These are phyloP conservation scores for Salvelinus fontinalis DNA, from an alignment of 2,113 vertebrate species.

Conservation along the genomic window DNA sequence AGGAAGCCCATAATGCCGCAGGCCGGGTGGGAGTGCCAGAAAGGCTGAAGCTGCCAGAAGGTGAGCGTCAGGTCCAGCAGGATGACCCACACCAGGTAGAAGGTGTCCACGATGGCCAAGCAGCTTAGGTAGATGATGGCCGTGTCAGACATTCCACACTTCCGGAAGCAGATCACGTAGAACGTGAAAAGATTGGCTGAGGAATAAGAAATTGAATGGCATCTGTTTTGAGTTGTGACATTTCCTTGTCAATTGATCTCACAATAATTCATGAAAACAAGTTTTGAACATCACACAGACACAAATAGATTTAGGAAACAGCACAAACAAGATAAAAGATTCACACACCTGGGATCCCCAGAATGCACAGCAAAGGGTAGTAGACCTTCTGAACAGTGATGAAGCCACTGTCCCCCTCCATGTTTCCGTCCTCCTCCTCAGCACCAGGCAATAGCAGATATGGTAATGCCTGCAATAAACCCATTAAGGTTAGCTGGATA, in stretches of 20 bases:
- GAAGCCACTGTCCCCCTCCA: slow-evolving; percentile 65
- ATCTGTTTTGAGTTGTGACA: not conserved
- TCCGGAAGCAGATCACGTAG: slow-evolving; percentile 73
- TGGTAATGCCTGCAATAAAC: slow-evolving; percentile 65
- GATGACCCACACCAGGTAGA: slow-evolving; percentile 76
- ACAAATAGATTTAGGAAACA: not conserved
- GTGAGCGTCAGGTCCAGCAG: slow-evolving; percentile 75
- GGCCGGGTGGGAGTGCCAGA: slow-evolving; percentile 76
- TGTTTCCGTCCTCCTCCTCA: slow-evolving; percentile 43
- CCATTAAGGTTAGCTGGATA: slow-evolving; percentile 30
- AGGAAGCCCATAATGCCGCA: slow-evolving; percentile 69
- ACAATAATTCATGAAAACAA: not conserved
- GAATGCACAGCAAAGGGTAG: slow-evolving; percentile 72
- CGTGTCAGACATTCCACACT: slow-evolving; percentile 74
- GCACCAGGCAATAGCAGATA: slow-evolving; percentile 14
- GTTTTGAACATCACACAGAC: not conserved
- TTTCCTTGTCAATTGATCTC: not conserved
- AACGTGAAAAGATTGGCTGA: slow-evolving; percentile 78
- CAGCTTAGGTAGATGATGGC: slow-evolving; percentile 73
- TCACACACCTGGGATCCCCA: slow-evolving; percentile 77
- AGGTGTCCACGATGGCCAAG: slow-evolving; percentile 70
- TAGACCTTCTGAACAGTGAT: slow-evolving; percentile 73
- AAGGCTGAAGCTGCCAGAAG: slow-evolving; percentile 71
- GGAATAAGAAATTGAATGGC: not conserved
- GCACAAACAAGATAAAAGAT: not conserved